phyloP scores from a whole-genome alignment of 2,888 invertebrate genomes.

The Arge pagana region DNA sequence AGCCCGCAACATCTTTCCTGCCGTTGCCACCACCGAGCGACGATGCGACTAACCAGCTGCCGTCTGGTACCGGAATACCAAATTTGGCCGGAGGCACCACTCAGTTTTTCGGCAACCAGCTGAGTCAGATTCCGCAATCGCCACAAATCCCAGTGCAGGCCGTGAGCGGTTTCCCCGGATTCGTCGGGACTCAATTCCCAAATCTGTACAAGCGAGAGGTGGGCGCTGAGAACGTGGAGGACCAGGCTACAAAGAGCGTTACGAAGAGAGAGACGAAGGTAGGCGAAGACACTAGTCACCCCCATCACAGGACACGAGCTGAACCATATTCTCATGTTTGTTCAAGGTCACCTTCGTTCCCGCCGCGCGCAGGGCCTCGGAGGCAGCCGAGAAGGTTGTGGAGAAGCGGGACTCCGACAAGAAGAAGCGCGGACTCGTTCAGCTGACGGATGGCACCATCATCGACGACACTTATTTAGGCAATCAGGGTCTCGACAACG shows the following conservation, averaged over 20 bases:
- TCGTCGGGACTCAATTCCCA: slow-evolving; percentile 43
- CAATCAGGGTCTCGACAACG: slow-evolving; percentile 59
- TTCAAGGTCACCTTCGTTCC: slow-evolving; percentile 38
- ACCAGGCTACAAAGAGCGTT: slow-evolving; percentile 29
- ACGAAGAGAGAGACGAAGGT: slow-evolving; percentile 33
- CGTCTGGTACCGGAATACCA: not conserved
- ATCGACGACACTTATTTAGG: slow-evolving; percentile 66
- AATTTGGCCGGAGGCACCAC: slow-evolving; percentile 7
- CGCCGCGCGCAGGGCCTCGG: too few relatives aligned
- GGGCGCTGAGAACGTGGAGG: slow-evolving; percentile 1
- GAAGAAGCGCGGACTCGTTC: slow-evolving; percentile 70
- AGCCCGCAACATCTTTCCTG: slow-evolving; percentile 35
- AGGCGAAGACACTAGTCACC: not conserved
- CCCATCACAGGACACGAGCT: not conserved
- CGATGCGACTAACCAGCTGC: slow-evolving; percentile 9
- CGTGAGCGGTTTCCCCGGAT: slow-evolving; percentile 30
- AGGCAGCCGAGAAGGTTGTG: slow-evolving; percentile 1
- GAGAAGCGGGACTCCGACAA: slow-evolving; percentile 52
- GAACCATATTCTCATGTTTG: not conserved
- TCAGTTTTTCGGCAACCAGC: slow-evolving; percentile 36
- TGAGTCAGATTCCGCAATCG: slow-evolving; percentile 2
- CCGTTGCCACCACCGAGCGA: slow-evolving; percentile 46
- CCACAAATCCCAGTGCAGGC: slow-evolving; percentile 27
- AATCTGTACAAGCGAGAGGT: slow-evolving; percentile 42
- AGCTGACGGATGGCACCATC: slow-evolving; percentile 70